These are phyloP conservation scores for Sebastes hubbsi DNA, from an alignment of 2,797 vertebrate genomes.

Conservation along the genomic window DNA sequence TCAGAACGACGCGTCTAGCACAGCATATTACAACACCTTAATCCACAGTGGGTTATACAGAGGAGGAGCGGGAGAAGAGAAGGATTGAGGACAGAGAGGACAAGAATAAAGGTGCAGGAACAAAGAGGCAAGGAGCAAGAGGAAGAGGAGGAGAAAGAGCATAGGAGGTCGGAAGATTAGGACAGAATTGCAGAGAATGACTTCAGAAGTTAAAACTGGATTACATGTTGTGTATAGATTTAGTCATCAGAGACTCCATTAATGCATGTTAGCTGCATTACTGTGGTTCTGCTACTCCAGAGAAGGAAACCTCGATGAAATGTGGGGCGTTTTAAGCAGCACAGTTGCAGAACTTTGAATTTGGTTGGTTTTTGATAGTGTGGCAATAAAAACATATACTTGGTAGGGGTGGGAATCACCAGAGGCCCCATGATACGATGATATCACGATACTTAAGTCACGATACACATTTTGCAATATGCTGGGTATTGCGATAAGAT, in stretches of 20 bases:
- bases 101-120: conserved; percentile 45
- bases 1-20: conserved; percentile 51
- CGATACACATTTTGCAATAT: too few species aligned
- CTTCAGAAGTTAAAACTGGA: conserved; percentile 33
- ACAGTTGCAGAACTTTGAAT: background rate
- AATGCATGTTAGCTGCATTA: background rate
- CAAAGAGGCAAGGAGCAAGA: conserved; percentile 28
- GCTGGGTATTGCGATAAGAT: too few species aligned
- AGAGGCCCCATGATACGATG: too few species aligned
- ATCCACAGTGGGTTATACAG: conserved; percentile 53
- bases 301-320: background rate
- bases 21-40: conserved; percentile 54
- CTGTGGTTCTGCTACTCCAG: background rate
- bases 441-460: too few species aligned
- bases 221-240: conserved; percentile 33
- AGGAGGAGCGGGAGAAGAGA: conserved; percentile 35
- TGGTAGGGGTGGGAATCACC: too few species aligned
- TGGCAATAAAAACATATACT: background rate
- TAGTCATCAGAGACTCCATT: conserved; percentile 16
- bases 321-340: background rate
- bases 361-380: background rate
- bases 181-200: conserved; percentile 18
- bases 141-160: background rate
- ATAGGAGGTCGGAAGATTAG: conserved; percentile 11
- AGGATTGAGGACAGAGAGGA: conserved; percentile 33